Evolutionary conservation across 2,113 vertebrate genomes (phyloP).

Genomic region (Catharus bicknelli): DNA sequence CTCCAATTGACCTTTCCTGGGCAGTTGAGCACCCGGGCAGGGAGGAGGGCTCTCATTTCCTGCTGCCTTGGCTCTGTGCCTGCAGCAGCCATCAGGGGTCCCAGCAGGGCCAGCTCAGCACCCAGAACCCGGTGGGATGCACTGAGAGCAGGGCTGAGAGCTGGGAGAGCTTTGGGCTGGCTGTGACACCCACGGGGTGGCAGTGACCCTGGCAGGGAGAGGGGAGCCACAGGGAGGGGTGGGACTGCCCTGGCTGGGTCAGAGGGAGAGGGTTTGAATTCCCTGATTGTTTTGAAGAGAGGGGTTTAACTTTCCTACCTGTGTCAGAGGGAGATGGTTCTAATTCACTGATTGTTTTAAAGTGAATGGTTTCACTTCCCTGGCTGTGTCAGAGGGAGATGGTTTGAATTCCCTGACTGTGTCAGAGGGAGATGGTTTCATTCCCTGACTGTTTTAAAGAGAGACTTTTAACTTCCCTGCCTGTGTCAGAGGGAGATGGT

Average conservation of each 20-base stretch:
- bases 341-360: neutral
- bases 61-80: neutral
- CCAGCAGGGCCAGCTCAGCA: neutral
- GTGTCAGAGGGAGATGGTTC: neutral
- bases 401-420: too few relatives aligned
- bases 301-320: rapidly evolving
- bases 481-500: too few relatives aligned
- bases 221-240: neutral
- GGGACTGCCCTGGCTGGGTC: neutral
- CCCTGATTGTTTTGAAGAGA: neutral
- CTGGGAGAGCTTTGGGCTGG: neutral
- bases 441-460: too few relatives aligned
- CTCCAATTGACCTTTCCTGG: conserved; percentile 24
- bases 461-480: too few relatives aligned
- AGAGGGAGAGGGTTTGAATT: rapidly evolving
- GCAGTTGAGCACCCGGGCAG: neutral
- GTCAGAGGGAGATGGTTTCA: too few relatives aligned
- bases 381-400: too few relatives aligned
- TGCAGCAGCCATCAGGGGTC: neutral
- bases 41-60: neutral
- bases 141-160: neutral
- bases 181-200: rapidly evolving
- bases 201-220: rapidly evolving
- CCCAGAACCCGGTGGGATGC: rapidly evolving
- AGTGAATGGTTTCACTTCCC: too few relatives aligned